Base-by-base conservation (phyloP, 1,140 invertebrate species). In the Drosophila gunungcola region DNA sequence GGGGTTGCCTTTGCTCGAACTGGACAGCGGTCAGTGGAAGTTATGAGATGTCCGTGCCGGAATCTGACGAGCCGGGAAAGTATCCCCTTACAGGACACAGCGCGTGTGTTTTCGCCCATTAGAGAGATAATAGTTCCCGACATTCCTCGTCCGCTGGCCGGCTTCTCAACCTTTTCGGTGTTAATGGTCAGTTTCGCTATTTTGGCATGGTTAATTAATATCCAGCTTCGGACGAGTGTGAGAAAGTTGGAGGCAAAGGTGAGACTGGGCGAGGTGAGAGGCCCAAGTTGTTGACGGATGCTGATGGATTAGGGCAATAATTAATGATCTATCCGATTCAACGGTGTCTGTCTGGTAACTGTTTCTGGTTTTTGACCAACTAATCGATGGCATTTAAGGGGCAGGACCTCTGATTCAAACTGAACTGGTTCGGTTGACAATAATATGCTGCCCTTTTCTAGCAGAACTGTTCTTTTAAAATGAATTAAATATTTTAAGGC, bases 161-260 rank as follows among this genome's bases (percentile, higher is more conserved):
- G 32, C 9, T 29, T 13, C 25, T 49, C 57, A 36, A 51, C 69
- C 42, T 53, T 62, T 61, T 54, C 54, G 49, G 70, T 67, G 82
- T 63, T 81, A 86, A 88, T 91, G 90, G 90, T 91, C 89, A 91
- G 89, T 78, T 89, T 81, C 78, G 78, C 78, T 75, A 81, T 79
- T 91, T 91, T 90, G 84, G 73, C 80, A 91, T 91, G 90, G 86
- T 90, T 90, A 91, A 91, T 91, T 91, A 90, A 81, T 84, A 70
- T 78, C 58, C 55, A 42, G 54, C 67, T 63, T 46, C 55, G 57
- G 48, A 42, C 53, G 75, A 85, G 78, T 91, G 89, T 91, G 90
- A 89, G 84, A 89, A 89, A 80, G 70, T 88, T 34, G 62, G 64
- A 65, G 74, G 80, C 67, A 63, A 78, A 72, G 68, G 68, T 72